Conservation (phyloP, 2,888 invertebrate species). For the Tigriopus californicus region DNA sequence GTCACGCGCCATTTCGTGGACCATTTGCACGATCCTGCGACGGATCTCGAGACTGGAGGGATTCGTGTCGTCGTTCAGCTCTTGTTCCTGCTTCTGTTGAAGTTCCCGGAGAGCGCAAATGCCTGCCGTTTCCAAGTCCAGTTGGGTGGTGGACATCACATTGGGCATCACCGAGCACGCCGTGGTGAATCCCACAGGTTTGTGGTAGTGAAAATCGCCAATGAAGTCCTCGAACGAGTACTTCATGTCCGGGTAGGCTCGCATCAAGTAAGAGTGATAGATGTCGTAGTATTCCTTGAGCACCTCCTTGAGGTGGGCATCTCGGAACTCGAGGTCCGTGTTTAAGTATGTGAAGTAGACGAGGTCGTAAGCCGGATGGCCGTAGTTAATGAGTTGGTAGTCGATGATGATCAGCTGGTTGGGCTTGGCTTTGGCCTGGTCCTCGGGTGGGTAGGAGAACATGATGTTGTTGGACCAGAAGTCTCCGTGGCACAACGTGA, state of each 20-base stretch:
- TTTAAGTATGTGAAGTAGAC: constrained; percentile 8
- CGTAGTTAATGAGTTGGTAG: constrained; percentile 10
- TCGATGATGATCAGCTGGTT: constrained; percentile 4
- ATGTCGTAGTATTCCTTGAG: constrained; percentile 2
- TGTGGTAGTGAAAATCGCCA: background rate
- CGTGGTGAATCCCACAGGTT: constrained; percentile 3
- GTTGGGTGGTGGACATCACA: background rate
- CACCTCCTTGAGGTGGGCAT: background rate
- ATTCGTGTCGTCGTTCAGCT: constrained; percentile 6
- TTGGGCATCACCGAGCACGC: constrained; percentile 12
- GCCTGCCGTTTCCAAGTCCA: background rate
- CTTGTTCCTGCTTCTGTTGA: constrained; percentile 3
- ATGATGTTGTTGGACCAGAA: constrained; percentile 17
- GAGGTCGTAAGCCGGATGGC: constrained; percentile 10
- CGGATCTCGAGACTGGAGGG: background rate
- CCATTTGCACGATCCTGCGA: constrained; percentile 5
- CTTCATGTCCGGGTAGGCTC: background rate
- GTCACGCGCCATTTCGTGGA: constrained; percentile 12
- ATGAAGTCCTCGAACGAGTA: constrained; percentile 10
- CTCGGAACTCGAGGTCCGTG: constrained; percentile 8
- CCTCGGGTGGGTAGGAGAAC: constrained; percentile 9
- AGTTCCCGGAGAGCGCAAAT: background rate
- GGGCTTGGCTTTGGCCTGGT: background rate
- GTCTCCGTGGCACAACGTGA: constrained; percentile 16
- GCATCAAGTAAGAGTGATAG: background rate